Evolutionary conservation across 2,113 vertebrate genomes (phyloP).

Genomic region (Eurystomus gularis): DNA sequence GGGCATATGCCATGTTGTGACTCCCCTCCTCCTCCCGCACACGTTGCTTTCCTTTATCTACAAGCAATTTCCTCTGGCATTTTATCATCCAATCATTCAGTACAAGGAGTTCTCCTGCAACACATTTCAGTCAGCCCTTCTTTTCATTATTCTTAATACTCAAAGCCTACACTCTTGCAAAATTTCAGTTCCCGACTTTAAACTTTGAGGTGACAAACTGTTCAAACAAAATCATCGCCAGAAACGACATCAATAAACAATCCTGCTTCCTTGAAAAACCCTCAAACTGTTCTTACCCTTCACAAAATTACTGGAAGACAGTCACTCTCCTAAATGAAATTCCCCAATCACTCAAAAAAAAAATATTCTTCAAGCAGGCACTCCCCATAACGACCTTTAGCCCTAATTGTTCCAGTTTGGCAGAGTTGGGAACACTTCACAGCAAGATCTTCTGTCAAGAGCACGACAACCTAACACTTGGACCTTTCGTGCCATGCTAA

Average conservation of each 20-base stretch:
- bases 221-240: neutral
- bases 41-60: neutral
- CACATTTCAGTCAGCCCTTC: neutral
- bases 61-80: slow-evolving; percentile 32
- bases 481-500: neutral
- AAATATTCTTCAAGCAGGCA: neutral
- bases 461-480: rapidly evolving
- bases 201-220: neutral
- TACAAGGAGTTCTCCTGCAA: neutral
- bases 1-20: rapidly evolving
- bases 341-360: neutral
- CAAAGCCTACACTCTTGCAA: neutral
- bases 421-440: neutral
- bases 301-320: neutral
- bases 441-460: neutral
- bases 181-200: neutral
- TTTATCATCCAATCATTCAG: slow-evolving; percentile 33
- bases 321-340: neutral
- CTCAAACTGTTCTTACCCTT: neutral
- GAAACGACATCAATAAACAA: neutral
- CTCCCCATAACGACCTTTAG: neutral
- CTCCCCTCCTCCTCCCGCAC: neutral
- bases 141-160: neutral
- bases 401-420: neutral
- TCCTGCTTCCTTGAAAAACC: neutral